Conservation (phyloP, 2,888 invertebrate species). For the Globia sparganii region DNA sequence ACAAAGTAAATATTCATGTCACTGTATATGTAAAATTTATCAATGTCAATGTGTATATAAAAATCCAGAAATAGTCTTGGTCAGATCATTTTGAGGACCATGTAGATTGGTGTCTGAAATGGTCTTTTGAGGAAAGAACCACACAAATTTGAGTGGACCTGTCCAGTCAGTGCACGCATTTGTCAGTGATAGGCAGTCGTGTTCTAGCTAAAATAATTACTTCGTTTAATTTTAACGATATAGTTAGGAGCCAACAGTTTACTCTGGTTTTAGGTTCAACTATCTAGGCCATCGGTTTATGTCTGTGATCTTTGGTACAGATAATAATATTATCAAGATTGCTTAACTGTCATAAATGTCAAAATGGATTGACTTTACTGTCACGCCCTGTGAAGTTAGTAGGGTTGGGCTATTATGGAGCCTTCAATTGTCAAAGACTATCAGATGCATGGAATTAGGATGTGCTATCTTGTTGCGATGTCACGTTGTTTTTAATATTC, state of each 20-base stretch:
- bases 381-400: neutral
- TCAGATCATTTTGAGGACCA: too few relatives aligned
- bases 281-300: slow-evolving; percentile 47
- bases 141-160: too few relatives aligned
- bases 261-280: slow-evolving; percentile 45
- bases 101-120: too few relatives aligned
- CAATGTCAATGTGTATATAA: too few relatives aligned
- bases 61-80: too few relatives aligned
- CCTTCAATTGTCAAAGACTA: slow-evolving; percentile 10
- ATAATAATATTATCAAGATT: slow-evolving; percentile 34
- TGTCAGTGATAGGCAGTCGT: slow-evolving; percentile 1
- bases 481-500: slow-evolving; percentile 4
- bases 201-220: slow-evolving; percentile 54
- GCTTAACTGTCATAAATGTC: slow-evolving; percentile 32
- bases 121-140: too few relatives aligned
- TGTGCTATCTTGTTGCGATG: neutral
- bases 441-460: slow-evolving; percentile 9
- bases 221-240: slow-evolving; percentile 51
- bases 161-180: too few relatives aligned
- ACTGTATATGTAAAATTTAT: too few relatives aligned
- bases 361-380: slow-evolving; percentile 16
- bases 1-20: too few relatives aligned
- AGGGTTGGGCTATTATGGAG: slow-evolving; percentile 1
- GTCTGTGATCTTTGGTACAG: slow-evolving; percentile 27
- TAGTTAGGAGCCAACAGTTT: slow-evolving; percentile 41